A percentile compares a stretch with the other conserved stretches of the same genome.
Evolutionary conservation across 2,113 vertebrate species (phyloP).

Genomic region (Myotis davidii): DNA sequence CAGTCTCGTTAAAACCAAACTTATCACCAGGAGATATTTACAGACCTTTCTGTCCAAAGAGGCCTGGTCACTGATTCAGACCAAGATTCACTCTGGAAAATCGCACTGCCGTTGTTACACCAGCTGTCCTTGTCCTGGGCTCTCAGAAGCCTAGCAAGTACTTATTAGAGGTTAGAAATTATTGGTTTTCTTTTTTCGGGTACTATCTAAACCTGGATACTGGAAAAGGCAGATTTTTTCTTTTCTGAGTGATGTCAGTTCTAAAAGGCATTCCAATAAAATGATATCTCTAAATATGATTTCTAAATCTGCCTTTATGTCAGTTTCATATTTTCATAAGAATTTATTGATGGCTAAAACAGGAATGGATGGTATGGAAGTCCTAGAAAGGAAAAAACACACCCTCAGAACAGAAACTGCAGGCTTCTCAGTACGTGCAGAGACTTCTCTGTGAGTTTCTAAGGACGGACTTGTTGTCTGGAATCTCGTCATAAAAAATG

Average conservation of each 20-base stretch:
- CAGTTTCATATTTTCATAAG: constrained; percentile 35
- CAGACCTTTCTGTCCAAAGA: neutral
- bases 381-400: neutral
- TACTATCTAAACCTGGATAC: neutral
- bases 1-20: constrained; percentile 20
- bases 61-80: neutral
- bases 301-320: constrained; percentile 31
- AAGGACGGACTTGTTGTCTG: neutral
- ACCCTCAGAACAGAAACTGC: neutral
- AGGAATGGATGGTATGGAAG: neutral
- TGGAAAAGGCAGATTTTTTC: neutral
- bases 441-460: constrained; percentile 3
- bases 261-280: constrained; percentile 18
- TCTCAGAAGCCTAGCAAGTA: neutral
- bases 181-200: neutral
- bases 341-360: neutral
- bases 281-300: neutral
- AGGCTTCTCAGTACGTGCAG: neutral
- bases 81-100: constrained; percentile 23
- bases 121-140: neutral
- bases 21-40: neutral
- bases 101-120: neutral
- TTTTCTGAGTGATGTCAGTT: neutral
- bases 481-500: constrained; percentile 35
- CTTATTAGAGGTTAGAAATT: neutral